Evolutionary conservation across 2,888 invertebrate genomes (phyloP), one percentile per base, ranked within the genome.

Genomic region (Prenolepis imparis): DNA sequence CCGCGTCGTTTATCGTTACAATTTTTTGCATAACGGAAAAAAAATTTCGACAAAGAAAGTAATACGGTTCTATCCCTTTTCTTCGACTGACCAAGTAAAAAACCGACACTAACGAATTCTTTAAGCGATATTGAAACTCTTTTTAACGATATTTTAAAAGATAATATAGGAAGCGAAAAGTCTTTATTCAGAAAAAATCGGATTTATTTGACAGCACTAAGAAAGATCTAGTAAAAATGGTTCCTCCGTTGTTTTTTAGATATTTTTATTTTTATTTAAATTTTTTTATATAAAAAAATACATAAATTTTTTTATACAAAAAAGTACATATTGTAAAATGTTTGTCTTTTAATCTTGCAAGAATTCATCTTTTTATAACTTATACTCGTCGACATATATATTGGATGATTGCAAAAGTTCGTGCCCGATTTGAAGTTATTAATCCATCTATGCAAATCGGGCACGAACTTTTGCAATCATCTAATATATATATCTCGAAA

Each of bases 111-210:
- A 84, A 28, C 48, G 61, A 52, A 64, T 83, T 86, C 68, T 84
- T 61, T 64, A 61, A 12, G 9, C 15, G 8, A 24, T 6, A 18
- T 3, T 64, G 21, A 9, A 75, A 21, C 3, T 77, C 75, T 90
- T 88, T 90, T 89, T 84, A 90, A 89, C 89, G 86, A 84, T 68
- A 74, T 52, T 64, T 84, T 61, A 63, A 84, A 88, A 89, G 83
- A 11, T 28, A 32, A 88, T 82, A 73, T 74, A 44, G 67, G 24
- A 32, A 48, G 12, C 24, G 3, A 41, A 44, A 21, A 21, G 12
- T 57, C 4, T 41, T 28, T 0, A 41, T 11, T 3, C 8, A 12
- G 8, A 32, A 84, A 84, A 84, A 78, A 44, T n/a, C 68, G 39
- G 15, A 18, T 44, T 36, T 74, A 81, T 70, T 55, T 48, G 4